Conservation (phyloP, 1,140 invertebrate genomes). For the Drosophila pallidifrons region DNA sequence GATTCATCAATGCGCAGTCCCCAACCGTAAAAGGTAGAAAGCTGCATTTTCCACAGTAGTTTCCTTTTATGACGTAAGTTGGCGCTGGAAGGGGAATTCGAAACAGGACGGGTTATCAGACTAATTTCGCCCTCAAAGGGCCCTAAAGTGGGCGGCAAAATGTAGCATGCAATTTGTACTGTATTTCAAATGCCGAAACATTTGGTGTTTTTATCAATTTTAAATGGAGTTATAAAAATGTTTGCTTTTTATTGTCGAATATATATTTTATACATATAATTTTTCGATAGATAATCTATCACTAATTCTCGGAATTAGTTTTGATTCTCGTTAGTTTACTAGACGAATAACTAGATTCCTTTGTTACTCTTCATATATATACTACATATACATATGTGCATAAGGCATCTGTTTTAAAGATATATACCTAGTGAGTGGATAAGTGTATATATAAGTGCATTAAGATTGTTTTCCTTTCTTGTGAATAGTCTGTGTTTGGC, state of each 20-base stretch:
- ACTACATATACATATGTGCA: background rate
- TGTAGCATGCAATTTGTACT: background rate
- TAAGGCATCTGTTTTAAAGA: background rate
- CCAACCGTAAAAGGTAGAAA: constrained; percentile 14
- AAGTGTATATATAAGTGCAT: background rate
- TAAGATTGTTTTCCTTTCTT: background rate
- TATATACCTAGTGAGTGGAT: background rate
- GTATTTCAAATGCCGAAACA: background rate
- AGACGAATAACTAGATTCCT: background rate
- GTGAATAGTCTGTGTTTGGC: background rate
- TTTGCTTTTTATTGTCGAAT: background rate
- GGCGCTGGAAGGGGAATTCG: constrained; percentile 3
- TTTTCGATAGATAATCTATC: background rate
- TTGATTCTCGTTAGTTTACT: too few species aligned
- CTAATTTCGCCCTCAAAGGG: constrained; percentile 1
- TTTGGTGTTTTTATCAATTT: background rate
- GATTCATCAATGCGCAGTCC: constrained; percentile 15
- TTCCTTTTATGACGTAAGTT: constrained; percentile 21
- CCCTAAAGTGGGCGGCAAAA: background rate
- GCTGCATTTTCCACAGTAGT: constrained; percentile 10
- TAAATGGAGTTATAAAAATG: background rate
- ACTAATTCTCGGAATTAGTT: background rate
- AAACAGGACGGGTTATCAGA: background rate
- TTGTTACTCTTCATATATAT: background rate
- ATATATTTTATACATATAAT: background rate